Base-by-base conservation (phyloP, 2,888 invertebrate genomes). In the Ptilodon capucinus region DNA sequence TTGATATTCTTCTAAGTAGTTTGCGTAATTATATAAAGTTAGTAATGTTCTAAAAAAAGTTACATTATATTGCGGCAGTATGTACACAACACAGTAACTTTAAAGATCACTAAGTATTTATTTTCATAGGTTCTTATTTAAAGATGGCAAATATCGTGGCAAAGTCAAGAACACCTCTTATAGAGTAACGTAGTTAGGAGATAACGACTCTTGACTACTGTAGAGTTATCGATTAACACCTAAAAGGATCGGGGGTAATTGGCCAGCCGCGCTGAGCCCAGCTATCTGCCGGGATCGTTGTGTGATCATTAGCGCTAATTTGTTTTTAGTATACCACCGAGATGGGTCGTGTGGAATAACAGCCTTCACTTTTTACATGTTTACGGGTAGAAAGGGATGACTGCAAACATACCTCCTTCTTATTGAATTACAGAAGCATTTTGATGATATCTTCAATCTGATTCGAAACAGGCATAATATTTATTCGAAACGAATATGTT, bases 211-310 rank as follows among this genome's bases (percentile, higher is more conserved):
- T 57, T 48, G 38, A 54, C 42, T 45, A 41, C 39, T 36, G 40
- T 57, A 43, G 39, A 9, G 46, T 51, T 54, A 53, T 60, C 45
- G 54, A 55, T 60, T 57, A 63, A 41, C 54, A 51, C 46, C 51
- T 57, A 54, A 60, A 63, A 51, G 63, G 54, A 57, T 60, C 51
- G 51, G 49, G 40, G 47, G 46, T 57, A 60, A 63, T 63, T 57
- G 54, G 40, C 51, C 44, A 47, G 39, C 48, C n/a, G 54, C 48
- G 35, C 14, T 35, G 17, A 17, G 35, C 14, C 17, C 35, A 11
- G 9, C 11, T 35, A 35, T 35, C 35, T 35, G 17, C 17, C 17
- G 11, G 35, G 34, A 4, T 17, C 7, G 13, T 8, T 35, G 35
- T 32, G 32, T 17, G 35, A 35, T 35, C 35, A 35, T 35, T 35